Evolutionary conservation across 2,888 invertebrate genomes (phyloP), one percentile per base, ranked within the genome.

Genomic region (Fragum fragum): DNA sequence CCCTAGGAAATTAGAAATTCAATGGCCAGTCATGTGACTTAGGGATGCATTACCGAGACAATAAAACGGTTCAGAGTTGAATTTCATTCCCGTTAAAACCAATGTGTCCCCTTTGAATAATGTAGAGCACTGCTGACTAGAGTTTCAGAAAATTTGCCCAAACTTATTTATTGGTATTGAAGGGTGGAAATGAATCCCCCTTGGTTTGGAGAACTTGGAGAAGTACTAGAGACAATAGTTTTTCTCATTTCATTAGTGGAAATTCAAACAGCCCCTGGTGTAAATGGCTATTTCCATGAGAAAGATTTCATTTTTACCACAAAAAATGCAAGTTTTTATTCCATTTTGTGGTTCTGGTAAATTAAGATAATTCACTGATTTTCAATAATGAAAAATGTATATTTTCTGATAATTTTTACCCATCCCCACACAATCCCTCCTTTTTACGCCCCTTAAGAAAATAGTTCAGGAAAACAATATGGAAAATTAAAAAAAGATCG

Each of bases 211-310:
- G 61, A 61, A 61, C 26, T 16, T 1, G 18, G 61, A 32, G 29
- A 61, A 61, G 28, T n/a, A 32, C 61, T 61, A 61, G 61, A 61
- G 61, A 61, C 61, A 61, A 61, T 61, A 29, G 61, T 61, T 61
- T 47, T 61, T 61, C 61, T 32, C 61, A 61, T 61, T 61, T 61
- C 61, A 61, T 61, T 61, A 61, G 61, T 61, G 61, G 61, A 61
- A 16, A 32, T 61, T 61, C 61, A 61, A 61, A 61, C 61, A 61
- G 29, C 61, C 61, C 61, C 32, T n/a, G 14, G 61, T 61, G 61
- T 28, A 26, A 61, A 18, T 32, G 5, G 61, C 61, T 61, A 61
- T 32, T 61, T 61, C 32, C 32, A 61, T 61, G 61, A 61, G 61
- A 61, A 61, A 32, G 61, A 61, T 61, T 61, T 61, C 32, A 36